Percentiles rank a stretch among this genome's conserved stretches.
Evolutionary conservation across 2,888 invertebrate genomes (phyloP).

Genomic region (Rhopalosiphum nymphaeae): DNA sequence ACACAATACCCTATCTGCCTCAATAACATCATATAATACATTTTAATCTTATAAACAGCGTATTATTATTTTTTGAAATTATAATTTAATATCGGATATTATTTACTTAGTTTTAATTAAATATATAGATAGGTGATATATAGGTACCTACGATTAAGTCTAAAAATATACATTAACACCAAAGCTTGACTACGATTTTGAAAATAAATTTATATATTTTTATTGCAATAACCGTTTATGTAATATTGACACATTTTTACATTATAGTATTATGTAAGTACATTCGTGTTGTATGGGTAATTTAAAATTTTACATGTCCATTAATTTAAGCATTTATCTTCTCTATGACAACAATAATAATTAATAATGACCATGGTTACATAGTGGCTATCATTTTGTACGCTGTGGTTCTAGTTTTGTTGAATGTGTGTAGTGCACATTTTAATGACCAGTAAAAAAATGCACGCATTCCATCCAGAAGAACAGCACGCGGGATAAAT

Average conservation of each 20-base stretch:
- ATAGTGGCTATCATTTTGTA: neutral
- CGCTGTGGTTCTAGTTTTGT: neutral
- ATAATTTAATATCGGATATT: neutral
- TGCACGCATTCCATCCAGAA: slow-evolving; percentile 33
- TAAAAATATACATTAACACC: neutral
- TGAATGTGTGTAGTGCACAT: neutral
- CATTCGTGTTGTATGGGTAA: neutral
- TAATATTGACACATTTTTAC: neutral
- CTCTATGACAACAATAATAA: neutral
- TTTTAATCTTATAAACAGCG: neutral
- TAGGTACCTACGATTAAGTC: neutral
- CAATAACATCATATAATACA: too few relatives aligned
- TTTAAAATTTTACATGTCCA: neutral
- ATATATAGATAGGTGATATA: too few relatives aligned
- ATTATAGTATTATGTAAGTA: neutral
- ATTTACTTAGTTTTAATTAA: neutral
- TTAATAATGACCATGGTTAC: neutral
- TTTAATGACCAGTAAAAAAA: slow-evolving; percentile 49
- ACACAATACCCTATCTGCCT: neutral
- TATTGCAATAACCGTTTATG: neutral
- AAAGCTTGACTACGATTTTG: neutral
- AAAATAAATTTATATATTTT: neutral
- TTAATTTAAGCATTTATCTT: neutral
- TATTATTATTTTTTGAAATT: neutral
- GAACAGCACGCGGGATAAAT: neutral